phyloP scores from a whole-genome alignment of 2,888 invertebrate species.

The Cheilosia soror region DNA sequence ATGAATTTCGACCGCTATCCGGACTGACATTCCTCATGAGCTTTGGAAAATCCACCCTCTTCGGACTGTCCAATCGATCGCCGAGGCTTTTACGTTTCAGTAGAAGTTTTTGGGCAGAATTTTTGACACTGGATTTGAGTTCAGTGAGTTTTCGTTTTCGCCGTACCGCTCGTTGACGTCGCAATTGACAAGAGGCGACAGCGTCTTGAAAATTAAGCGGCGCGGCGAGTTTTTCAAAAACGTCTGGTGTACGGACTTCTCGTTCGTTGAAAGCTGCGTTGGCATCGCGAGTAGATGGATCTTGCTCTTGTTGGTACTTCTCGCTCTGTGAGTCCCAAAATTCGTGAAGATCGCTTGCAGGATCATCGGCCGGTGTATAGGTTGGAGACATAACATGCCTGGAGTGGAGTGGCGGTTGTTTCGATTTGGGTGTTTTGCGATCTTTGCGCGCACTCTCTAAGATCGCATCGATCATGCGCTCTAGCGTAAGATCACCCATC shows the following conservation, averaged over 20 bases:
- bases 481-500: constrained; percentile 83
- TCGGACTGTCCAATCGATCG: constrained; percentile 70
- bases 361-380: constrained; percentile 83
- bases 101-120: constrained; percentile 80
- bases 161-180: constrained; percentile 81
- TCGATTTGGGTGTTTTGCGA: constrained; percentile 76
- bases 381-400: constrained; percentile 79
- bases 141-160: constrained; percentile 80
- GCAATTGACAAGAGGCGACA: constrained; percentile 77
- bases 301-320: constrained; percentile 74
- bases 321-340: constrained; percentile 80
- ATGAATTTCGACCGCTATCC: constrained; percentile 83
- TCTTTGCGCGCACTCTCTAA: constrained; percentile 83
- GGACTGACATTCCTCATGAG: constrained; percentile 79
- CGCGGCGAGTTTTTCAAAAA: constrained; percentile 42
- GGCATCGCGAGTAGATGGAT: constrained; percentile 28
- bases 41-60: neutral
- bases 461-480: constrained; percentile 83
- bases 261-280: constrained; percentile 79
- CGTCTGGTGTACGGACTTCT: constrained; percentile 80
- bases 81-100: constrained; percentile 50
- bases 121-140: constrained; percentile 78
- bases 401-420: constrained; percentile 53
- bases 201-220: constrained; percentile 57
- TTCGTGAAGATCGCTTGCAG: constrained; percentile 83